Conservation (phyloP, 2,113 vertebrate species). For the Chionodraco myersi region DNA sequence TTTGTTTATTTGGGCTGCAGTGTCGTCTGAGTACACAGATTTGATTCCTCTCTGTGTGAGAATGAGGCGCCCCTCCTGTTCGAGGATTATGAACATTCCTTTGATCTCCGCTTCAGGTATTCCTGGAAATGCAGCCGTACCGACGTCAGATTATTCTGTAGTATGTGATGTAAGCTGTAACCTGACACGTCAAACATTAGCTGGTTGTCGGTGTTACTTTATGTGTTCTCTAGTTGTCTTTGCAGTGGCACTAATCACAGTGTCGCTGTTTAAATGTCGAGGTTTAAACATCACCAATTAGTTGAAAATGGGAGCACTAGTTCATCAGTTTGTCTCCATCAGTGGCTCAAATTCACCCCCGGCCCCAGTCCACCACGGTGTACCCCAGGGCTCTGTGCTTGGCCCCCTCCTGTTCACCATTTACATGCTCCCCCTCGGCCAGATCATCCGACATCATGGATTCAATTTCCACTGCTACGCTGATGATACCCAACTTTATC, state of each 20-base stretch:
- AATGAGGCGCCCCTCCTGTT: not conserved
- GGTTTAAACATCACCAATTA: not conserved
- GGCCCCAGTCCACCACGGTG: too few species aligned
- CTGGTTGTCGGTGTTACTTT: not conserved
- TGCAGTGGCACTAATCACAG: not conserved
- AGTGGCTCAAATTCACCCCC: too few species aligned
- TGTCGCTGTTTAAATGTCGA: too few species aligned
- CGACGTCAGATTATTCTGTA: not conserved
- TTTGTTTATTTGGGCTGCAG: constrained; percentile 27
- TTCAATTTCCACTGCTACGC: too few species aligned
- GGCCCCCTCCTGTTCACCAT: too few species aligned
- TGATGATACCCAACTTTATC: too few species aligned
- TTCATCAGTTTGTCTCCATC: too few species aligned
- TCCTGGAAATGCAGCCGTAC: not conserved
- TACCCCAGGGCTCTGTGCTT: too few species aligned
- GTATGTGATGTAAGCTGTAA: not conserved
- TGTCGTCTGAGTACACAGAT: not conserved
- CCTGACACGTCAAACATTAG: not conserved
- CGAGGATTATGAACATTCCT: constrained; percentile 22
- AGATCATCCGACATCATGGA: too few species aligned
- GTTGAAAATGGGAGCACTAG: not conserved
- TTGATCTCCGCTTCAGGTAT: constrained; percentile 21
- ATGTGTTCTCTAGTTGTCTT: not conserved
- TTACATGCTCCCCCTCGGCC: too few species aligned
- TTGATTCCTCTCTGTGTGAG: not conserved